Conservation (phyloP, 2,113 vertebrate genomes). For the Lamprologus lemairii region DNA sequence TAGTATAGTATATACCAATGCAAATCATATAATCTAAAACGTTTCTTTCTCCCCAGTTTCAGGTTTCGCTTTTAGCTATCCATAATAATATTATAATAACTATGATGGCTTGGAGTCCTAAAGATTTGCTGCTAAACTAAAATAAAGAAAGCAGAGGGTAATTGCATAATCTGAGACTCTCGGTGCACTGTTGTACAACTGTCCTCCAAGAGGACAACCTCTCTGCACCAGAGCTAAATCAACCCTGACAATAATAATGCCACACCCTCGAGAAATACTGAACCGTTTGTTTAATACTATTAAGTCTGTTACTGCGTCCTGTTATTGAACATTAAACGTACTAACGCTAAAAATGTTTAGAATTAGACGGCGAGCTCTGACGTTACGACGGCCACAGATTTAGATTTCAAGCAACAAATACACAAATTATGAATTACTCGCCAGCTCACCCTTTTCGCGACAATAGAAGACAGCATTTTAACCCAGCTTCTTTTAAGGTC, state of each 20-base stretch:
- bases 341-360: no score
- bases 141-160: background rate
- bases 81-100: background rate
- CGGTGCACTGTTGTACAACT: slow-evolving; percentile 22
- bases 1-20: background rate
- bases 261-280: background rate
- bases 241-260: background rate
- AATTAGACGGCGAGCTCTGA: background rate
- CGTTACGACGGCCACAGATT: background rate
- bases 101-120: background rate
- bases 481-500: background rate
- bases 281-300: background rate
- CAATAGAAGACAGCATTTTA: slow-evolving; percentile 43
- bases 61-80: background rate
- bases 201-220: background rate
- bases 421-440: background rate
- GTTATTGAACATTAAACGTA: background rate
- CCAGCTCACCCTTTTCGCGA: slow-evolving; percentile 54
- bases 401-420: background rate
- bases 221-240: background rate
- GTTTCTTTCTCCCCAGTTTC: background rate
- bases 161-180: background rate
- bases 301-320: background rate
- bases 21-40: background rate
- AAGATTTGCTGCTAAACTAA: background rate